Conservation (phyloP, 2,113 vertebrate genomes). For the Mormyrus lacerda region DNA sequence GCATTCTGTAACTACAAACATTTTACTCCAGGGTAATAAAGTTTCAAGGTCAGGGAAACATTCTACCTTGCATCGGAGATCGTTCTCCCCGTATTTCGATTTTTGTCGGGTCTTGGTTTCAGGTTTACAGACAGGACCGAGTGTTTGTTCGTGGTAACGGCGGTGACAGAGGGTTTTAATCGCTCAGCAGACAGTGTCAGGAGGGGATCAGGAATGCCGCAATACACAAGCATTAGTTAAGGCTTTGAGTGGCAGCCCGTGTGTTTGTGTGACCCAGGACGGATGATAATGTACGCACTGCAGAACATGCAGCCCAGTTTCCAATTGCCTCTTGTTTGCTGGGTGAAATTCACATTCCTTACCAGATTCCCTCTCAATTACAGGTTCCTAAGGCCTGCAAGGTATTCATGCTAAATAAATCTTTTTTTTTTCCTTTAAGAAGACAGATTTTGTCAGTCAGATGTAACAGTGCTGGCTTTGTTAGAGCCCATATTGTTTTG, state of each 20-base stretch:
- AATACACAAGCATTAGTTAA: conserved; percentile 33
- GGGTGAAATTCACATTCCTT: neutral
- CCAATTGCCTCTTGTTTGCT: neutral
- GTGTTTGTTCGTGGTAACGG: neutral
- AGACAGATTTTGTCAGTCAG: conserved; percentile 44
- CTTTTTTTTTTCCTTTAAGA: conserved; percentile 33
- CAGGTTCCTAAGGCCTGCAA: conserved; percentile 32
- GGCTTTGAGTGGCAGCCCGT: conserved; percentile 40
- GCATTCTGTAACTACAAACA: neutral
- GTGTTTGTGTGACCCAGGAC: conserved; percentile 46
- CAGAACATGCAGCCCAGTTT: neutral
- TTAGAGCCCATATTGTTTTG: conserved; percentile 40
- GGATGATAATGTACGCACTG: conserved; percentile 20
- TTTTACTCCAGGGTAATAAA: neutral
- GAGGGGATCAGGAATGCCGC: conserved; percentile 38
- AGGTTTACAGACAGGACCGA: neutral
- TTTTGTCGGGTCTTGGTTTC: neutral
- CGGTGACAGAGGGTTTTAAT: neutral
- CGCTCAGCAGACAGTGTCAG: conserved; percentile 19
- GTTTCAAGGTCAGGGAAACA: neutral
- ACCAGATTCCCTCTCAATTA: conserved; percentile 24
- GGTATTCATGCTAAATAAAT: conserved; percentile 47
- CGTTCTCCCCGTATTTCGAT: neutral
- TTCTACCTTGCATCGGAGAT: neutral
- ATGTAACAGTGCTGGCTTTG: conserved; percentile 50